Base-by-base conservation (phyloP, 30 jellyfish, hydroid and myxozoan genomes). In the Aurelia coerulea region DNA sequence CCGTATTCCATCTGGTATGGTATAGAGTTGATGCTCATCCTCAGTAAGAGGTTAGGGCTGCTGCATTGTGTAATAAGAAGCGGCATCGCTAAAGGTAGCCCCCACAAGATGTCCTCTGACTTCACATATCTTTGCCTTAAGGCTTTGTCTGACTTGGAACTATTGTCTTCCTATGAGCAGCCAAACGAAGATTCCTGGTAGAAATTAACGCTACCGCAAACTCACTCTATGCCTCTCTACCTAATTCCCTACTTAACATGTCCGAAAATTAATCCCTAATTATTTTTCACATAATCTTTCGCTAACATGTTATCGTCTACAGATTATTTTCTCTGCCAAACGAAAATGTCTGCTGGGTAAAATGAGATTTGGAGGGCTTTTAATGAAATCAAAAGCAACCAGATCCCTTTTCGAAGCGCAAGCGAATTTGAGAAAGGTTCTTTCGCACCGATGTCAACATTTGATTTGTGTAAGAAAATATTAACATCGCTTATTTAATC, bases 371-470 rank as follows among this genome's bases (percentile, higher is more conserved):
- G 59, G 18, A 18, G 58, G 53, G 58, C 42, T 23, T 39, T 23
- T 81, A 74, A 54, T 13, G 62, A 18, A 46, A 59, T 39, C 33
- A 76, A 53, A 52, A 41, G 49, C 73, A 73, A 31, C 29, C 73
- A n/a, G 41, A 68, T 67, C 54, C 54, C 83, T 32, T 68, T 67
- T 59, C 70, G 53, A 81, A 67, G 71, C 80, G 39, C 76, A 18
- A 76, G 32, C 31, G 67, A 81, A 81, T 53, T 10, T 50, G 91
- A 81, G 91, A 81, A 16, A 49, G 65, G 84, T 50, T 81, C 91
- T 42, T 52, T 68, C 91, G 84, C 68, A 69, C 91, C 91, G 90
- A 78, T 64, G 81, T 66, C 65, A 80, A 80, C 60, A 80, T 41
- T 62, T 14, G 18, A 41, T 19, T 34, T 39, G 62, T 17, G 34